Percentiles rank a stretch among this genome's conserved stretches.
phyloP scores from a whole-genome alignment of 1,140 invertebrate species.

The Bombyx mori region DNA sequence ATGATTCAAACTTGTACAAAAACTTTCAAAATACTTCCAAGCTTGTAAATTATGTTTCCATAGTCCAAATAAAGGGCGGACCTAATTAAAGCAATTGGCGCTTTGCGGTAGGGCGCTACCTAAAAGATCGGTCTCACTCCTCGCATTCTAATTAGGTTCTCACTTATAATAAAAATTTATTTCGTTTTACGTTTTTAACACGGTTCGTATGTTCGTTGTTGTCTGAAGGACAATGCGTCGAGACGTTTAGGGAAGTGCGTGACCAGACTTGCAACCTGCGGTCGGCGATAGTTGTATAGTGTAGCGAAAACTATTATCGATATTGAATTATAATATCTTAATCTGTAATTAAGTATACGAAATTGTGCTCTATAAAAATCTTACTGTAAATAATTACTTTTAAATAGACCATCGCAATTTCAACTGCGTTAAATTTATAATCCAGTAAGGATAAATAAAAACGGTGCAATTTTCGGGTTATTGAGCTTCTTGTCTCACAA shows the following conservation, averaged over 20 bases:
- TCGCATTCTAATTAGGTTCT: conserved; percentile 2
- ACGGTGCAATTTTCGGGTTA: no score
- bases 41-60: background rate
- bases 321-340: background rate
- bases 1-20: background rate
- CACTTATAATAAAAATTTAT: conserved; percentile 10
- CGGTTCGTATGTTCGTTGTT: conserved; percentile 11
- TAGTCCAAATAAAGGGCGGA: no score
- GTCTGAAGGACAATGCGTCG: conserved; percentile 36
- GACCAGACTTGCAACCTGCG: conserved; percentile 44
- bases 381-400: no score
- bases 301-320: conserved; percentile 2
- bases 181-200: conserved; percentile 5
- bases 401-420: no score
- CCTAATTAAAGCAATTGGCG: no score
- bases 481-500: no score
- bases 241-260: conserved; percentile 61
- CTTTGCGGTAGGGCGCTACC: no score
- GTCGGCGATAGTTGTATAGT: conserved; percentile 11
- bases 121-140: background rate
- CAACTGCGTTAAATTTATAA: no score
- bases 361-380: no score
- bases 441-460: no score
- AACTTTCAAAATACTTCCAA: background rate
- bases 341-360: no score